Percentiles rank a stretch among this genome's conserved stretches.
Conservation (phyloP, 1,140 invertebrate genomes). For the Bathynomus jamesi region DNA sequence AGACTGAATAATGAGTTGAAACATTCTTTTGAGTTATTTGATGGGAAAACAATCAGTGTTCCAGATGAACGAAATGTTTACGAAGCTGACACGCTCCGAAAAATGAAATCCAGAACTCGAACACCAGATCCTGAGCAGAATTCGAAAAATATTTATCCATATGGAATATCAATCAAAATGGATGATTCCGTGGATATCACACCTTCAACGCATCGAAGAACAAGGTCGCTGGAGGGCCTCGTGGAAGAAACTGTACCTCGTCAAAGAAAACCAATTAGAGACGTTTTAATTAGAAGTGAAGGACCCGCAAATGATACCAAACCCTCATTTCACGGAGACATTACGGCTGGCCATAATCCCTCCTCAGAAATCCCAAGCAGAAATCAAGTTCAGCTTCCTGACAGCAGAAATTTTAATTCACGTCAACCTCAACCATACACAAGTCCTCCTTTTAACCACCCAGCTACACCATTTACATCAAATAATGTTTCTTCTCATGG, state of each 20-base stretch:
- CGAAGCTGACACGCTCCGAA: slow-evolving; percentile 38
- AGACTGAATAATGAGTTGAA: slow-evolving; percentile 31
- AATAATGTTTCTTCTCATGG: slow-evolving; percentile 1
- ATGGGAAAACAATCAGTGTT: slow-evolving; percentile 37
- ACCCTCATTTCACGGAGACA: neutral
- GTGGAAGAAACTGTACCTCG: slow-evolving; percentile 46
- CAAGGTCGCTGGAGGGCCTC: slow-evolving; percentile 56
- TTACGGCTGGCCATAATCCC: neutral
- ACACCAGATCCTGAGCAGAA: slow-evolving; percentile 29
- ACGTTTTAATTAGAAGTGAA: neutral
- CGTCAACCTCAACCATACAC: neutral
- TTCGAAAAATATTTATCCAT: slow-evolving; percentile 34
- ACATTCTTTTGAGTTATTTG: slow-evolving; percentile 35
- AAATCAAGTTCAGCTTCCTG: neutral
- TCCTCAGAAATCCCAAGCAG: neutral
- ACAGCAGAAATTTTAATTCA: neutral
- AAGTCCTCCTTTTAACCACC: neutral
- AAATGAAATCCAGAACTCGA: slow-evolving; percentile 27
- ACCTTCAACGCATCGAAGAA: slow-evolving; percentile 33
- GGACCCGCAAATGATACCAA: neutral
- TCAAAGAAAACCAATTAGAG: neutral
- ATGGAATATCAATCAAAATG: slow-evolving; percentile 33
- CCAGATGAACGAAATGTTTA: slow-evolving; percentile 39
- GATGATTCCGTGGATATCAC: slow-evolving; percentile 4
- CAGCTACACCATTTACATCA: neutral